Evolutionary conservation across 2,888 invertebrate species (phyloP), one percentile per base, ranked within the genome.

Genomic region (Gandaritis pyraliata): DNA sequence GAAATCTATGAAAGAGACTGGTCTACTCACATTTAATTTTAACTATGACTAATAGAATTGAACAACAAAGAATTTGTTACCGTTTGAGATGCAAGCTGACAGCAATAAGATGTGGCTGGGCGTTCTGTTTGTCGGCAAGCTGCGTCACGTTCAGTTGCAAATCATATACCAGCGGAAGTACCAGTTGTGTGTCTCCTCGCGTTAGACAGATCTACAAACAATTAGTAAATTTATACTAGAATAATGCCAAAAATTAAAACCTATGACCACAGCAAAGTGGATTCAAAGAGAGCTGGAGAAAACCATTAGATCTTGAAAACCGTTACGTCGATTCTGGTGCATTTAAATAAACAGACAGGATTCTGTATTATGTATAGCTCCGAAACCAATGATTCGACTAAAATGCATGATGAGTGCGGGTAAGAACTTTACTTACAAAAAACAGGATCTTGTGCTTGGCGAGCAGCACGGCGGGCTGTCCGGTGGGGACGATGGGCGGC

Each of bases 121-220:
- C 86, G 76, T 97, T 97, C 48, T 96, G 93, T 75, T 96, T 95
- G 82, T 98, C 98, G 0, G 97, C 97, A 63, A 98, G 89, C 79
- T 96, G 97, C 7, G 98, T 98, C 47, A 96, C 93, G 87, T 98
- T 98, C 47, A 95, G 95, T 72, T 94, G 95, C 70, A 97, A 95
- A 85, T 98, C 98, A 85, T 98, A 98, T 48, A 98, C 96, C 65
- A 98, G 93, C 1, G 98, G 98, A 65, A 98, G 93, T 16, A 98
- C 96, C 57, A 98, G 82, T 70, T 92, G 92, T 36, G 90, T 89
- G 76, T 93, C 92, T 57, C 88, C 90, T 53, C 92, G 91, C 1
- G 85, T 90, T 65, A 93, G 77, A 72, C 91, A 91, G 58, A 93
- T 87, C 92, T 92, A 70, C 0, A 58, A 46, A 11, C 2, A 43